A percentile compares a stretch with the other conserved stretches of the same genome.
These are phyloP conservation scores for Crossocerus cetratus DNA, from an alignment of 2,888 invertebrate species.

Conservation along the genomic window DNA sequence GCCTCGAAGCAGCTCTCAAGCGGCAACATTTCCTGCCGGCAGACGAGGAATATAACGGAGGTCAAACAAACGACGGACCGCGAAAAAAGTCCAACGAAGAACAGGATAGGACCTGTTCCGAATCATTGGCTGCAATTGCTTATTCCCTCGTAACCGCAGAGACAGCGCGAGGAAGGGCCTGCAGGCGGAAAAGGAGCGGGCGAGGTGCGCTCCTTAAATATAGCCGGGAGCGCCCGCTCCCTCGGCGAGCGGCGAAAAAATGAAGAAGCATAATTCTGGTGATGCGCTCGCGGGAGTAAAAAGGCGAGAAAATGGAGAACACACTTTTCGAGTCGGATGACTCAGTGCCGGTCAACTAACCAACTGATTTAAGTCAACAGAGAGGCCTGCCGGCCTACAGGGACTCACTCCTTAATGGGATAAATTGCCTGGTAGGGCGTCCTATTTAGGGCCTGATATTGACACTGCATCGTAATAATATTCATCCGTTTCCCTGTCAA, in stretches of 20 bases:
- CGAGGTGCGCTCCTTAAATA: slow-evolving; percentile 27
- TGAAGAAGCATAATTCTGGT: slow-evolving; percentile 29
- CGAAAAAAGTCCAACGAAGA: slow-evolving; percentile 38
- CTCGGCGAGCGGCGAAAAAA: slow-evolving; percentile 23
- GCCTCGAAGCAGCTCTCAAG: slow-evolving; percentile 24
- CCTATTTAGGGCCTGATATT: background rate
- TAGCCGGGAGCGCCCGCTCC: slow-evolving; percentile 10
- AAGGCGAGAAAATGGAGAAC: background rate
- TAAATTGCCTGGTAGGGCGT: background rate
- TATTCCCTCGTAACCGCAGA: slow-evolving; percentile 43
- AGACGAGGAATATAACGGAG: slow-evolving; percentile 38
- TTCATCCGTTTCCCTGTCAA: slow-evolving; percentile 26
- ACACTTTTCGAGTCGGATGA: background rate
- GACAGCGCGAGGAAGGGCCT: background rate
- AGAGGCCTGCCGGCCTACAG: background rate
- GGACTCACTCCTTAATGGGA: background rate
- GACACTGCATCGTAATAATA: background rate
- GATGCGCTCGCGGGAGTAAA: background rate
- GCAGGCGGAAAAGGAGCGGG: slow-evolving; percentile 1
- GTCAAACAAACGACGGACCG: slow-evolving; percentile 39
- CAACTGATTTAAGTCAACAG: background rate
- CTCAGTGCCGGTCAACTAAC: background rate
- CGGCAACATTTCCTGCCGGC: slow-evolving; percentile 42
- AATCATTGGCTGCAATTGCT: slow-evolving; percentile 57
- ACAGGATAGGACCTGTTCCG: slow-evolving; percentile 40